A percentile compares a stretch with the other conserved stretches of the same genome.
Conservation (phyloP, 2,888 invertebrate genomes). For the Nymphalis polychloros region DNA sequence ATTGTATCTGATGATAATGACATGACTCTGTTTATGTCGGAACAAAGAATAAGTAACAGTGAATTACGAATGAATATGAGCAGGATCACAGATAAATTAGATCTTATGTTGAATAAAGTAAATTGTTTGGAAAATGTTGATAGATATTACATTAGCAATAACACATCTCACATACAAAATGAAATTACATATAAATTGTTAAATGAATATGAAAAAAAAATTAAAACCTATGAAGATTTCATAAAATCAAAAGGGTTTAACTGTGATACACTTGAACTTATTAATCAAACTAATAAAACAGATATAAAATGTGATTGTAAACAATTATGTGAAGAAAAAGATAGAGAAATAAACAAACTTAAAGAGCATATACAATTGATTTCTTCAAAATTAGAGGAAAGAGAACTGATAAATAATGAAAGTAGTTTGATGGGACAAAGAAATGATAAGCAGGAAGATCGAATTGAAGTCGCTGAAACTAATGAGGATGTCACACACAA, state of each 20-base stretch:
- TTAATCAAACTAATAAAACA: conserved; percentile 9
- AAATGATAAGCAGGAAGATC: conserved; percentile 35
- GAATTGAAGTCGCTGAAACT: conserved; percentile 39
- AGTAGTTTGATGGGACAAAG: conserved; percentile 46
- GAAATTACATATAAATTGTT: conserved; percentile 64
- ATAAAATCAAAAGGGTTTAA: conserved; percentile 50
- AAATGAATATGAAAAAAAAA: conserved; percentile 71
- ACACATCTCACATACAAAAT: conserved; percentile 48
- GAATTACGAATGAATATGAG: conserved; percentile 70
- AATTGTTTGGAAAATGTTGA: conserved; percentile 47
- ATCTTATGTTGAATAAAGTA: conserved; percentile 57
- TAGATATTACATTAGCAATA: conserved; percentile 34
- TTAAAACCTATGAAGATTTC: conserved; percentile 64
- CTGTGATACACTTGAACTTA: conserved; percentile 35
- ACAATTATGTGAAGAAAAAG: conserved; percentile 47
- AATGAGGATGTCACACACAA: conserved; percentile 37
- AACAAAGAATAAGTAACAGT: conserved; percentile 70
- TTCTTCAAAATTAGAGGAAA: conserved; percentile 34
- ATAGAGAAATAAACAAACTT: conserved; percentile 48
- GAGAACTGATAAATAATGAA: conserved; percentile 33
- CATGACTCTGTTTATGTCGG: conserved; percentile 58
- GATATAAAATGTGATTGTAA: conserved; percentile 40
- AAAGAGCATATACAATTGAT: conserved; percentile 49
- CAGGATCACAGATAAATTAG: conserved; percentile 66
- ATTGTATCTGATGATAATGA: conserved; percentile 47